These are phyloP conservation scores for Lethrus apterus DNA, from an alignment of 1,140 invertebrate species.

Conservation along the genomic window DNA sequence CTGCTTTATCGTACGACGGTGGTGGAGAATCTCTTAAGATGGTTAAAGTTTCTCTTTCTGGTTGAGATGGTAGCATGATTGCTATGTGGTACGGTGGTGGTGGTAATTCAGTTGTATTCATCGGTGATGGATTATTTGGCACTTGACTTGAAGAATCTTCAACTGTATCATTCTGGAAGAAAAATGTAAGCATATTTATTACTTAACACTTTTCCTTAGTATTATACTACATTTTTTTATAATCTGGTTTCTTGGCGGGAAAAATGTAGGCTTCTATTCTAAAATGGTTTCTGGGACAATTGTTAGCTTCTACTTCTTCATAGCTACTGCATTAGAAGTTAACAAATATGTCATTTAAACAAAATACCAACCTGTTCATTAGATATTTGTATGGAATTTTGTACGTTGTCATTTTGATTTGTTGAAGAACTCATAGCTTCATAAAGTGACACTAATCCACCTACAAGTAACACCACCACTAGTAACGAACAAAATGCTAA, in stretches of 20 bases:
- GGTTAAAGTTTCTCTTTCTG: constrained; percentile 35
- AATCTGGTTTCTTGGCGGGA: too few relatives aligned
- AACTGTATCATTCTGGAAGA: not conserved
- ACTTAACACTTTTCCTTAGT: constrained; percentile 7
- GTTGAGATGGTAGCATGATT: constrained; percentile 50
- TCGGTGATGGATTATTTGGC: constrained; percentile 15
- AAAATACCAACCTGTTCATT: constrained; percentile 7
- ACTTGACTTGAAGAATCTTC: constrained; percentile 17
- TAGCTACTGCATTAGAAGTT: not conserved
- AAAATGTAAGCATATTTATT: not conserved
- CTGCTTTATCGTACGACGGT: constrained; percentile 57
- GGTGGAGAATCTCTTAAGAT: constrained; percentile 49
- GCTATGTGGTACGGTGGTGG: constrained; percentile 63
- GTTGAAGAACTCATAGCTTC: constrained; percentile 19
- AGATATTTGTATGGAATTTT: constrained; percentile 8
- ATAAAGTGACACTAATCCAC: constrained; percentile 51
- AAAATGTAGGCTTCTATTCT: constrained; percentile 5
- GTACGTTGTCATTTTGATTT: not conserved
- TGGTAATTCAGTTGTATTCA: constrained; percentile 24
- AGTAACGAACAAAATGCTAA: constrained; percentile 57
- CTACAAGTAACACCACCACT: constrained; percentile 52
- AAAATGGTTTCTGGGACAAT: too few relatives aligned
- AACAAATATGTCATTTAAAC: constrained; percentile 3
- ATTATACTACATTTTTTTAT: too few relatives aligned
- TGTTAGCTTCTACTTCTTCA: not conserved